A percentile compares a stretch with the other conserved stretches of the same genome.
These are phyloP conservation scores for Andrena haemorrhoa DNA, from an alignment of 2,888 invertebrate species.

Conservation along the genomic window DNA sequence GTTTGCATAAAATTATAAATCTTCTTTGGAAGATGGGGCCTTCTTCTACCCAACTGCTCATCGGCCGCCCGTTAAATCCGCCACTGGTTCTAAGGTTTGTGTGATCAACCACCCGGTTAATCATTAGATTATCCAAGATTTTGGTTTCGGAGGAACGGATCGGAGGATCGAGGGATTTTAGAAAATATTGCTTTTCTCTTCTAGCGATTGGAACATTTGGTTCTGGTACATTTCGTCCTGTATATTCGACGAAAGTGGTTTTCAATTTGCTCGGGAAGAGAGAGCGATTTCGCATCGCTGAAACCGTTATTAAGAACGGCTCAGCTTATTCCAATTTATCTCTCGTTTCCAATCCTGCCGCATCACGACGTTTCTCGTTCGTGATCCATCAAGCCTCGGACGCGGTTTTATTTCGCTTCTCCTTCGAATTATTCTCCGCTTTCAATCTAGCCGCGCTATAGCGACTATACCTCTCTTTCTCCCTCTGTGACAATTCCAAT, in stretches of 20 bases:
- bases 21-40: too few relatives aligned
- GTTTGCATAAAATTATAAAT: too few relatives aligned
- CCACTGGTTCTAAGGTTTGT: too few relatives aligned
- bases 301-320: constrained; percentile 5
- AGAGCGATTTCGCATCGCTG: neutral
- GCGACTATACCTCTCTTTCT: neutral
- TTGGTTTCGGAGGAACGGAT: too few relatives aligned
- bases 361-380: constrained; percentile 37
- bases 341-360: constrained; percentile 29
- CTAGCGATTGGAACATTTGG: too few relatives aligned
- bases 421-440: constrained; percentile 40
- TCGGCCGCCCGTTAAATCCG: too few relatives aligned
- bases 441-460: constrained; percentile 34
- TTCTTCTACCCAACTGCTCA: too few relatives aligned
- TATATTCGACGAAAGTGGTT: neutral
- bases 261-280: neutral
- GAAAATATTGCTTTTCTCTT: too few relatives aligned
- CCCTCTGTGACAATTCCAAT: neutral
- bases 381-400: constrained; percentile 26
- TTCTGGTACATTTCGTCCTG: too few relatives aligned
- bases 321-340: constrained; percentile 35
- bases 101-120: too few relatives aligned
- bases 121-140: too few relatives aligned
- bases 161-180: too few relatives aligned
- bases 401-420: constrained; percentile 27